These are phyloP conservation scores for Ceryle rudis DNA, from an alignment of 2,797 vertebrate genomes.

Conservation along the genomic window DNA sequence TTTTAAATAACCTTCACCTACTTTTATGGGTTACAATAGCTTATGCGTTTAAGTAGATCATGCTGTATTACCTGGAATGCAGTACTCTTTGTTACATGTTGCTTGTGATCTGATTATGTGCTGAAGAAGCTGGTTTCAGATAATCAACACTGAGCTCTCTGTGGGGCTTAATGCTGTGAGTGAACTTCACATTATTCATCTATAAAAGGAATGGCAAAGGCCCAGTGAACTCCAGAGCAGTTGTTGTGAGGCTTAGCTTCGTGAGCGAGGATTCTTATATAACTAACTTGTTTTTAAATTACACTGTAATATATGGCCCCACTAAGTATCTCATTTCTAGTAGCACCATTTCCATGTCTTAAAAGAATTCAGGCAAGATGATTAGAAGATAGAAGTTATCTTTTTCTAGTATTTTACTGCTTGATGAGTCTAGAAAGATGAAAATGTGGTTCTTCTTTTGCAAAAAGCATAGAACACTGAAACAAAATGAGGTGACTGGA, in stretches of 20 bases:
- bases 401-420: conserved; percentile 18
- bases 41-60: conserved; percentile 36
- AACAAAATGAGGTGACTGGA: neutral
- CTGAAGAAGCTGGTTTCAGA: conserved; percentile 26
- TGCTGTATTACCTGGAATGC: conserved; percentile 12
- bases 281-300: conserved; percentile 66
- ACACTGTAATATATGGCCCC: conserved; percentile 7
- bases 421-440: neutral
- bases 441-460: neutral
- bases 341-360: neutral
- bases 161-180: conserved; percentile 27
- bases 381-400: neutral
- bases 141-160: conserved; percentile 25
- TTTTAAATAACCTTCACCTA: conserved; percentile 60
- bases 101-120: conserved; percentile 21
- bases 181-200: conserved; percentile 59
- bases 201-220: conserved; percentile 78
- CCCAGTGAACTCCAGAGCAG: conserved; percentile 76
- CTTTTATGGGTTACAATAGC: conserved; percentile 9
- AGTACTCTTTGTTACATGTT: neutral
- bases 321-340: neutral
- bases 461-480: neutral
- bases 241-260: conserved; percentile 71
- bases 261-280: conserved; percentile 22
- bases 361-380: neutral